These are phyloP conservation scores for Brachypalpus laphriformis DNA, from an alignment of 2,888 invertebrate genomes.

Conservation along the genomic window DNA sequence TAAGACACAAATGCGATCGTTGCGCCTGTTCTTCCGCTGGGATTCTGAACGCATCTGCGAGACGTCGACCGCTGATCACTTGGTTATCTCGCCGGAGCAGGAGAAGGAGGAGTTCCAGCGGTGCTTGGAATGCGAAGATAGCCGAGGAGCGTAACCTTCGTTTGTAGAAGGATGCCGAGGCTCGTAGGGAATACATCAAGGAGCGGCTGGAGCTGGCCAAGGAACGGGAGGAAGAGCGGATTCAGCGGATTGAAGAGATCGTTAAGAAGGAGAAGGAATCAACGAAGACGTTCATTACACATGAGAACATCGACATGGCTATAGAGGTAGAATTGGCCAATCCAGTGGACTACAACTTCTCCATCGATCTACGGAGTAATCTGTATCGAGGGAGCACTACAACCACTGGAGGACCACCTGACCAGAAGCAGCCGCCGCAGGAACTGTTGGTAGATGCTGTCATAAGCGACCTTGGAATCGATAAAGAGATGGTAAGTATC, in stretches of 20 bases:
- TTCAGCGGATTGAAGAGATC: conserved; percentile 84
- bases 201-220: conserved; percentile 81
- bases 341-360: conserved; percentile 90
- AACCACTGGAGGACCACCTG: conserved; percentile 64
- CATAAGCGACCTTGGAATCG: no score
- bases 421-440: conserved; percentile 34
- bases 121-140: conserved; percentile 89
- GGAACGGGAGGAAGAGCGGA: conserved; percentile 80
- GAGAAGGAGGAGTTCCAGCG: conserved; percentile 86
- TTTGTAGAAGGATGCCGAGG: conserved; percentile 83
- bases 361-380: conserved; percentile 89
- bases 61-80: conserved; percentile 84
- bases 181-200: conserved; percentile 83
- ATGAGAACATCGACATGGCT: conserved; percentile 90
- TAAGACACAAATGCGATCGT: conserved; percentile 84
- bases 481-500: no score
- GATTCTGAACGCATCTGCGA: conserved; percentile 84
- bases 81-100: conserved; percentile 84
- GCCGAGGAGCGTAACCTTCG: conserved; percentile 85
- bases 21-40: conserved; percentile 84
- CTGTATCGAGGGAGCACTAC: conserved; percentile 80
- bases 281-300: conserved; percentile 88
- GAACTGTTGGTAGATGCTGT: conserved; percentile 33
- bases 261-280: conserved; percentile 85
- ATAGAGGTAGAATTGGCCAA: conserved; percentile 90